phyloP scores from a whole-genome alignment of 2,113 vertebrate genomes.

The Seriola rivoliana region DNA sequence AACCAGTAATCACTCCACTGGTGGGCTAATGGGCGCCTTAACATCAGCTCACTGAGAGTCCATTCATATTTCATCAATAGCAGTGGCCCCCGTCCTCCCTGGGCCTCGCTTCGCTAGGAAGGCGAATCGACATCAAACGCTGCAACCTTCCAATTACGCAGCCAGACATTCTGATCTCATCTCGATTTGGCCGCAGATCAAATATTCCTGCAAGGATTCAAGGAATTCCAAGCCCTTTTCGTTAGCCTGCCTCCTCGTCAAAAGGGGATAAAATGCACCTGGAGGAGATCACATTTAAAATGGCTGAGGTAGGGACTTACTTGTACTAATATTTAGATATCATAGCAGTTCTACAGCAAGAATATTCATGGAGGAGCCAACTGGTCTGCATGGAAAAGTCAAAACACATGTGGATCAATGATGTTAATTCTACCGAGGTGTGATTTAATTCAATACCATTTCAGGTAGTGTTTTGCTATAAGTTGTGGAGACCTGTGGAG shows the following conservation, averaged over 20 bases:
- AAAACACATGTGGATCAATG: constrained; percentile 33
- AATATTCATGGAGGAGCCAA: constrained; percentile 3
- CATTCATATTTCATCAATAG: constrained; percentile 82
- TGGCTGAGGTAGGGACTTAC: constrained; percentile 26
- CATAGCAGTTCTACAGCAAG: not conserved
- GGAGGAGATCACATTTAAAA: constrained; percentile 59
- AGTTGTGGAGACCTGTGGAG: constrained; percentile 3
- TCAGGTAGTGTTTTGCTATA: not conserved
- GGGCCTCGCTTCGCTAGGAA: constrained; percentile 13
- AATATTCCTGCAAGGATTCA: constrained; percentile 60
- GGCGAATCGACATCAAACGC: constrained; percentile 76
- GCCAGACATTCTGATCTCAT: constrained; percentile 67
- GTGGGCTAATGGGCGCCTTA: constrained; percentile 58
- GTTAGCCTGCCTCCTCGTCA: constrained; percentile 49
- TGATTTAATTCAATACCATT: not conserved
- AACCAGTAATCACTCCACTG: constrained; percentile 68
- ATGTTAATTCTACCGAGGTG: constrained; percentile 11
- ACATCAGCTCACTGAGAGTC: constrained; percentile 47
- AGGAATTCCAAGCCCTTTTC: constrained; percentile 54
- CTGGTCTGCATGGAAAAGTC: not conserved
- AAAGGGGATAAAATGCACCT: constrained; percentile 54
- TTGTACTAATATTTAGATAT: constrained; percentile 61
- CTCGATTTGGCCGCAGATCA: constrained; percentile 75
- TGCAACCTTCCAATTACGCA: constrained; percentile 76
- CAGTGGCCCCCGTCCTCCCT: constrained; percentile 26